Conservation (phyloP, 2,113 vertebrate species). For the Junco hyemalis region DNA sequence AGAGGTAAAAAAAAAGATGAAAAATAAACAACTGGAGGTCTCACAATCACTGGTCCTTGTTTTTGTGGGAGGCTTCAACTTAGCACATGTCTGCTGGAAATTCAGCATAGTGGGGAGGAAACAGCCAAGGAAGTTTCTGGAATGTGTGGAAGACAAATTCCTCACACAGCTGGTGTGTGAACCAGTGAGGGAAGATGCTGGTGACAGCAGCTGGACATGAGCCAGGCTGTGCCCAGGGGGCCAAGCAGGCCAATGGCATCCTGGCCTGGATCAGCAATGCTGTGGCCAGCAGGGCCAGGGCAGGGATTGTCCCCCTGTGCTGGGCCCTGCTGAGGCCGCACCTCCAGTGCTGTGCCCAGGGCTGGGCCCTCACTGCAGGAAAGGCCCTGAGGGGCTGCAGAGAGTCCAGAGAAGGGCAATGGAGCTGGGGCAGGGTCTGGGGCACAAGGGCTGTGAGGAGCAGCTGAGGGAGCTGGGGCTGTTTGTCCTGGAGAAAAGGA, state of each 20-base stretch:
- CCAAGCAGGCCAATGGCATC: not conserved
- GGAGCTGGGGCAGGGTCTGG: too few relatives aligned
- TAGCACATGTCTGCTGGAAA: not conserved
- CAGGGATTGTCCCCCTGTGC: not conserved
- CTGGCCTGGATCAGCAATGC: not conserved
- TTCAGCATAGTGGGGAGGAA: not conserved
- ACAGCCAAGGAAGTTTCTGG: not conserved
- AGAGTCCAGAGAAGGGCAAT: too few relatives aligned
- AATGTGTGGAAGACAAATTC: not conserved
- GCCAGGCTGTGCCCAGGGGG: not conserved
- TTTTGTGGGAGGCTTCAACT: not conserved
- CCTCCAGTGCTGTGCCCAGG: too few relatives aligned
- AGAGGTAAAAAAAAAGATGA: not conserved
- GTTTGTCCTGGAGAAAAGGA: not conserved
- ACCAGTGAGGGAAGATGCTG: not conserved
- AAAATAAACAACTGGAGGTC: not conserved
- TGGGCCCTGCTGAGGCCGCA: not conserved
- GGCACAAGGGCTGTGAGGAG: not conserved
- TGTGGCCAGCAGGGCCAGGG: not conserved
- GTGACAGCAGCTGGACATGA: not conserved
- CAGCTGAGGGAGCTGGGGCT: not conserved
- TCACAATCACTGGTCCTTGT: not conserved
- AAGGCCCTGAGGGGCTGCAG: too few relatives aligned
- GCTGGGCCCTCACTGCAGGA: too few relatives aligned
- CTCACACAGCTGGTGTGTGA: not conserved